Evolutionary conservation across 2,888 invertebrate genomes (phyloP), one percentile per base, ranked within the genome.

Genomic region (Agrochola macilenta): DNA sequence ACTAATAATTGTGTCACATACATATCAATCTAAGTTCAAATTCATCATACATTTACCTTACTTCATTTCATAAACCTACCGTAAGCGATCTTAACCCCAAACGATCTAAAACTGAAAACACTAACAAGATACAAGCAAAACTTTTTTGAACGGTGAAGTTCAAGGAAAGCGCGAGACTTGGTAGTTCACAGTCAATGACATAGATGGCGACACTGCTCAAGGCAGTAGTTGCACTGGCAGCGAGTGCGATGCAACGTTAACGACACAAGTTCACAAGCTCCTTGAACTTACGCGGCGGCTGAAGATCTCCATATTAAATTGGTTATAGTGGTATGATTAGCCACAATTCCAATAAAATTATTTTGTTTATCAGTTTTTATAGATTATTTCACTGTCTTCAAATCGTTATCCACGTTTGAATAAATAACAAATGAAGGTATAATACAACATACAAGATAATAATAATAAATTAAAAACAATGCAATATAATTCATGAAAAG

Each of bases 181-280:
- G 2, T 77, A 84, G 84, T 84, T 84, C 74, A 76, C 58, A 52
- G 82, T 77, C 73, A 76, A 70, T 84, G 54, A 12, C 76, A 82
- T 64, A 84, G 84, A 84, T 84, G 84, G 84, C 84, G 79, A 61
- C 75, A 84, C 66, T 39, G 46, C 12, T 81, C 74, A 78, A 83
- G 69, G 69, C 54, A 65, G 43, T 57, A 20, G 63, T 75, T 69
- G n/a, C 43, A 69, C n/a, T 75, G 46, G 54, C 58, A 23, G 63
- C 30, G 20, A 49, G n/a, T 26, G n/a, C 39, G 23, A 68, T 43
- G 20, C 9, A 49, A 64, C 8, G 20, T 35, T 69, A 23, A 26
- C 3, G 12, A 43, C 11, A 26, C n/a, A 20, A 66, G 68, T 71
- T 54, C 11, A 63, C 14, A 73, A 57, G 30, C 39, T 23, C 20